These are phyloP conservation scores for Gryllus bimaculatus DNA, from an alignment of 1,140 invertebrate species.

Conservation along the genomic window DNA sequence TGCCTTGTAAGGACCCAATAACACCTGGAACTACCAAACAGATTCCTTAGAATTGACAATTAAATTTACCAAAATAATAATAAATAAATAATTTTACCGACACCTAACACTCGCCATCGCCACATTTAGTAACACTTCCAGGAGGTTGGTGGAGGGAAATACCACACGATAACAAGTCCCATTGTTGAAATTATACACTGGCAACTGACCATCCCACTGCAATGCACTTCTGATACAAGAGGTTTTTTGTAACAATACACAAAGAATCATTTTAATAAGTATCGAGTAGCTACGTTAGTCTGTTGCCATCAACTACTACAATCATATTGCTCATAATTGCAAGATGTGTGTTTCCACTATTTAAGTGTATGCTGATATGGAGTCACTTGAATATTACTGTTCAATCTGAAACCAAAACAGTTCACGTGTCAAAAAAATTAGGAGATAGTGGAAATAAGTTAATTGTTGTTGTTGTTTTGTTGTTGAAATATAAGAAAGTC, in stretches of 20 bases:
- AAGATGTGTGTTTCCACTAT: conserved; percentile 65
- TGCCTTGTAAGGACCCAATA: conserved; percentile 89
- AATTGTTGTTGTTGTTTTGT: too few relatives aligned
- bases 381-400: conserved; percentile 59
- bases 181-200: conserved; percentile 73
- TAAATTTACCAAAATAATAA: neutral
- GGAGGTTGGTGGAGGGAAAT: conserved; percentile 86
- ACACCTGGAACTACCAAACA: conserved; percentile 60
- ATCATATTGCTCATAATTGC: conserved; percentile 71
- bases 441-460: too few relatives aligned
- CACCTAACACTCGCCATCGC: conserved; percentile 88
- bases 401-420: conserved; percentile 50
- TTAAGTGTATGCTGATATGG: conserved; percentile 62
- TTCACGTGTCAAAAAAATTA: neutral
- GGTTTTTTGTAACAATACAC: conserved; percentile 68
- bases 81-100: conserved; percentile 40
- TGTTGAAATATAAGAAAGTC: too few relatives aligned
- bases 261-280: conserved; percentile 91
- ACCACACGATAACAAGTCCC: conserved; percentile 91
- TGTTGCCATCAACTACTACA: conserved; percentile 86
- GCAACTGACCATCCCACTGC: conserved; percentile 90
- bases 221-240: conserved; percentile 87
- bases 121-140: conserved; percentile 89
- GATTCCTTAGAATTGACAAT: neutral
- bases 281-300: conserved; percentile 95